Percentiles rank a stretch among this genome's conserved stretches.
These are phyloP conservation scores for Odontesthes bonariensis DNA, from an alignment of 2,113 vertebrate genomes.

Conservation along the genomic window DNA sequence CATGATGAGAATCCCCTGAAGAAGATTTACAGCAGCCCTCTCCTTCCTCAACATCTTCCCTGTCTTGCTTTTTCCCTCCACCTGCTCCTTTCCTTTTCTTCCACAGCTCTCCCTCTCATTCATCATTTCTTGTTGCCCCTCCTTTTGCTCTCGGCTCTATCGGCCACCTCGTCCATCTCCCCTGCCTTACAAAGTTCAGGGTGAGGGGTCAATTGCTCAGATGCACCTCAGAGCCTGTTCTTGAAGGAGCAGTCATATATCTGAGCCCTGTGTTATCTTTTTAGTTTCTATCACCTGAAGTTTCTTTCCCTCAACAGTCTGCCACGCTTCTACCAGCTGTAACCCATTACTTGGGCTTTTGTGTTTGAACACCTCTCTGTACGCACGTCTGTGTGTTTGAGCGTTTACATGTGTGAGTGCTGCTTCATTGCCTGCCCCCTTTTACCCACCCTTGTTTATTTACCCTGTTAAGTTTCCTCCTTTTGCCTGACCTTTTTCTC, in stretches of 20 bases:
- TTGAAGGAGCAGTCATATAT: conserved; percentile 49
- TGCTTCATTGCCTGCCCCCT: background rate
- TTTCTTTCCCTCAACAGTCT: conserved; percentile 35
- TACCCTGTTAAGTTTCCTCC: conserved; percentile 24
- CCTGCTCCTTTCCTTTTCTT: conserved; percentile 27
- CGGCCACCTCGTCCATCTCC: conserved; percentile 52
- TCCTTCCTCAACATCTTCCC: conserved; percentile 10
- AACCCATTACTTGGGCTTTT: background rate
- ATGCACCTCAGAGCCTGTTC: conserved; percentile 42
- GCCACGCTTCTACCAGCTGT: conserved; percentile 22
- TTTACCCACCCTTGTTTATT: conserved; percentile 42
- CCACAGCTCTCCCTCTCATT: conserved; percentile 30
- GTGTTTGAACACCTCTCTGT: background rate
- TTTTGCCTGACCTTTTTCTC: conserved; percentile 59
- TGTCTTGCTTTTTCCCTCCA: conserved; percentile 22
- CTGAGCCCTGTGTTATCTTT: conserved; percentile 36
- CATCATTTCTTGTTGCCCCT: conserved; percentile 51
- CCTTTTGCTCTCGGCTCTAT: conserved; percentile 41
- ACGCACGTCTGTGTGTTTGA: background rate
- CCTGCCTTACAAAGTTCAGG: conserved; percentile 45
- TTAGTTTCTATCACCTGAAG: conserved; percentile 60
- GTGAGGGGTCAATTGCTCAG: conserved; percentile 66
- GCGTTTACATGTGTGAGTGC: conserved; percentile 12
- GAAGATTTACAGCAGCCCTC: conserved; percentile 16
- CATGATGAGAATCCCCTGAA: conserved; percentile 6